Conservation (phyloP, 2,113 vertebrate species). For the Thalassarche chlororhynchos region DNA sequence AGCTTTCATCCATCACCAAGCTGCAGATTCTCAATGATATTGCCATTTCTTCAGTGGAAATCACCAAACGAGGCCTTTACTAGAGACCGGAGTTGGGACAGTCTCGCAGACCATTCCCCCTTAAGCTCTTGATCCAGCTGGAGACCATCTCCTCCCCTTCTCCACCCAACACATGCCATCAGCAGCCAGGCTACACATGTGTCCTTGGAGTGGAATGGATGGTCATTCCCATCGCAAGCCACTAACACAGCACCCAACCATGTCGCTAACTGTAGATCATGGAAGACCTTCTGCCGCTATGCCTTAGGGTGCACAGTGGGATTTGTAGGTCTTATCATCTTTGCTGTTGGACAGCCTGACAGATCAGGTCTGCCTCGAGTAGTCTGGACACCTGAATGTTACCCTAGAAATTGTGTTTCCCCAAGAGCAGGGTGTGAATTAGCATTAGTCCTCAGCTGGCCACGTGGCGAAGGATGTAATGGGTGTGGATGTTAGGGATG, state of each 20-base stretch:
- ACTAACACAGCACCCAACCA: neutral
- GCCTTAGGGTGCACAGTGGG: neutral
- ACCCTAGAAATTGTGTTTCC: neutral
- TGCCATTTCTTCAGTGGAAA: conserved; percentile 78
- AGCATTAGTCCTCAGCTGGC: neutral
- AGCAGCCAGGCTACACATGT: accelerated
- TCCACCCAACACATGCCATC: neutral
- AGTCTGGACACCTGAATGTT: neutral
- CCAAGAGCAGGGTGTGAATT: neutral
- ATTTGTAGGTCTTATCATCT: neutral
- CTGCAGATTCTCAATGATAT: conserved; percentile 79
- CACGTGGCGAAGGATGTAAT: accelerated
- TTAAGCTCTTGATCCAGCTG: neutral
- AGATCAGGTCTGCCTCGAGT: neutral
- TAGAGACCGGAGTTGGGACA: neutral
- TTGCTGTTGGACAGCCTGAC: neutral
- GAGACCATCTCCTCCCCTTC: neutral
- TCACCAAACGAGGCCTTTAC: conserved; percentile 71
- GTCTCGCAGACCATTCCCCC: neutral
- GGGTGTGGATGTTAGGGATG: neutral
- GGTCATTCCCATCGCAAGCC: neutral
- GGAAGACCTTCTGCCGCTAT: neutral
- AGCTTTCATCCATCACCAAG: conserved; percentile 76
- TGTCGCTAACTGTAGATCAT: accelerated
- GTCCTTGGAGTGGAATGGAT: neutral